Conservation (phyloP, 2,888 invertebrate genomes). For the Folsomia manolachei region DNA sequence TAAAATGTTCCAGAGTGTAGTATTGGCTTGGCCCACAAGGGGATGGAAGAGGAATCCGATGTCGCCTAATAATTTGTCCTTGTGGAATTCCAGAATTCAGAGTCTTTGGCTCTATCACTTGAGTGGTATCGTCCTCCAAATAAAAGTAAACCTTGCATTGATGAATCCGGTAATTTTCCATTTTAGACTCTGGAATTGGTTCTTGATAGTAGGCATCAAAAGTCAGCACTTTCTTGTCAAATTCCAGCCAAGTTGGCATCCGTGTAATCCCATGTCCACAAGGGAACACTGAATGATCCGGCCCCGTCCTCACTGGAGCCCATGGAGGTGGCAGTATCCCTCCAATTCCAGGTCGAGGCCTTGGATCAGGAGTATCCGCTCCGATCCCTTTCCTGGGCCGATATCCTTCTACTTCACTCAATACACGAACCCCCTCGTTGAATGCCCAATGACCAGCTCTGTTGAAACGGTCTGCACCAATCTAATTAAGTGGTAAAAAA, state of each 20-base stretch:
- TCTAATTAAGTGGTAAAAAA: slow-evolving; percentile 55
- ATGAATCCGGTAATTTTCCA: slow-evolving; percentile 68
- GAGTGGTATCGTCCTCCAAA: slow-evolving; percentile 87
- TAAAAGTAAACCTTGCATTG: slow-evolving; percentile 81
- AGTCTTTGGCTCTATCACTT: slow-evolving; percentile 76
- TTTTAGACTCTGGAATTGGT: slow-evolving; percentile 70
- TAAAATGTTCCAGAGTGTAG: slow-evolving; percentile 81
- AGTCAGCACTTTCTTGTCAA: slow-evolving; percentile 77
- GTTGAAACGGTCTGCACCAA: slow-evolving; percentile 65
- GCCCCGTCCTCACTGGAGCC: slow-evolving; percentile 55
- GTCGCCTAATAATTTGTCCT: slow-evolving; percentile 78
- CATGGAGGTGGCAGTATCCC: slow-evolving; percentile 59
- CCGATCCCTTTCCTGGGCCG: slow-evolving; percentile 55
- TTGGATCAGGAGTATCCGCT: background rate
- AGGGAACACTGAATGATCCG: slow-evolving; percentile 70
- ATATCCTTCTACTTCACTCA: slow-evolving; percentile 59
- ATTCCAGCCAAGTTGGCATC: slow-evolving; percentile 80
- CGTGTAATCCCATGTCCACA: slow-evolving; percentile 68
- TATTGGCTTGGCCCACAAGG: slow-evolving; percentile 72
- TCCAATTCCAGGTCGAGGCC: slow-evolving; percentile 56
- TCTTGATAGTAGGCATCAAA: slow-evolving; percentile 79
- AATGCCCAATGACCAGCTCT: slow-evolving; percentile 64
- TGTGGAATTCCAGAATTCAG: slow-evolving; percentile 70
- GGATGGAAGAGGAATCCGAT: slow-evolving; percentile 72
- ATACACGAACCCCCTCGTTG: slow-evolving; percentile 60